Percentiles rank a stretch among this genome's conserved stretches.
These are phyloP conservation scores for Diarsia brunnea DNA, from an alignment of 2,888 invertebrate species.

Conservation along the genomic window DNA sequence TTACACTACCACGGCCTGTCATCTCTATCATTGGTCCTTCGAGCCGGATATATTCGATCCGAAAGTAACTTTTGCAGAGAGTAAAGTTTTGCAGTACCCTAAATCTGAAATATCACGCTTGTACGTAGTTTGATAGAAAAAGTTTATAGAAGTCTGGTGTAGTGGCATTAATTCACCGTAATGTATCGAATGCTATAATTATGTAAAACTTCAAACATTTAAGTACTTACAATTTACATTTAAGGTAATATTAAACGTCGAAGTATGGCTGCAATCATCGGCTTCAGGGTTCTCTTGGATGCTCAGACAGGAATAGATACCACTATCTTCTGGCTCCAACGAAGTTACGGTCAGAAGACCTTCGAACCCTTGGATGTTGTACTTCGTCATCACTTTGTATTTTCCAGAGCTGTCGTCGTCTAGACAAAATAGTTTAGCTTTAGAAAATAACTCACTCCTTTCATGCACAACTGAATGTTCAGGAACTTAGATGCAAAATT, in stretches of 20 bases:
- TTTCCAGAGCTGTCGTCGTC: conserved; percentile 75
- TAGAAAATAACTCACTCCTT: background rate
- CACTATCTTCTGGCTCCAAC: conserved; percentile 77
- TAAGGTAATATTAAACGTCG: conserved; percentile 76
- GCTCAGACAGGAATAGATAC: conserved; percentile 78
- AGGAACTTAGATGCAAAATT: background rate
- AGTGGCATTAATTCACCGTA: background rate
- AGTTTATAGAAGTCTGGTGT: background rate
- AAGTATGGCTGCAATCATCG: conserved; percentile 71
- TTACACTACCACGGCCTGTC: no score
- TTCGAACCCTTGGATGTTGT: conserved; percentile 81
- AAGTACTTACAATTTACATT: conserved; percentile 81
- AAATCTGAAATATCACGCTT: background rate
- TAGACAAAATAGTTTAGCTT: conserved; percentile 44
- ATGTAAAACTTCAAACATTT: background rate
- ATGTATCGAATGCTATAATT: background rate
- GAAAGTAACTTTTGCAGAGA: background rate
- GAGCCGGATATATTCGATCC: no score
- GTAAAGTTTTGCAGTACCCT: background rate
- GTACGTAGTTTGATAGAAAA: background rate
- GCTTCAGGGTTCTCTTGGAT: conserved; percentile 74
- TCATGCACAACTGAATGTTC: background rate
- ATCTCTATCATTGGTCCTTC: no score
- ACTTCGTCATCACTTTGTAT: conserved; percentile 81
- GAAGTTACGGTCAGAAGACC: conserved; percentile 81